Base-by-base conservation (phyloP, 2,113 vertebrate genomes). In the Semnopithecus entellus region DNA sequence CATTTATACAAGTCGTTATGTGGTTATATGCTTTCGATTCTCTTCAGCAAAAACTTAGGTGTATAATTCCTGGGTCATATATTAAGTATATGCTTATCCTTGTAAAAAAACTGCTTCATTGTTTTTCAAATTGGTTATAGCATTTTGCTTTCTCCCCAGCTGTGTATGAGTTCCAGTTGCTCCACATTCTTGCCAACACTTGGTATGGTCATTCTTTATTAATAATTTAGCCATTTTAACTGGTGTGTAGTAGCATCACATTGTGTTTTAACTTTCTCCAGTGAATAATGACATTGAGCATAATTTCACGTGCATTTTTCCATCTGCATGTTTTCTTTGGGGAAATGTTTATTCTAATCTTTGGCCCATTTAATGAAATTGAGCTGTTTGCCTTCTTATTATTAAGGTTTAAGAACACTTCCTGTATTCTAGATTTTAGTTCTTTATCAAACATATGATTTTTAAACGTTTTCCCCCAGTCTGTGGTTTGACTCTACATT, bases 281-380 rank as follows among this genome's bases (percentile, higher is more conserved):
- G 5, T 82, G 17, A 94, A 76, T 73, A 86, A 85, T 43, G 14
- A 89, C n/a, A 83, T 12, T 35, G 35, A 82, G 55, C 7, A 23
- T 79, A 25, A 86, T 94, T 76, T 91, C 83, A 48, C 55, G 20
- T 43, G 9, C 35, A 88, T 45, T 88, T 84, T 96, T 73, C 70
- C 45, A 73, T 30, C 10, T 57, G 20, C 17, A 57, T 75, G 23
- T 75, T 76, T 94, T 94, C 6, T 64, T 57, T 55, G 38, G 38
- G 3, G n/a, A 16, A 86, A 94, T 89, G 8, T 70, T 92, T 80
- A 93, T 81, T 86, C 23, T 94, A 91, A 32, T 75, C 35, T 88
- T 83, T n/a, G 91, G 10, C 10, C 55, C 12, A 83, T 38, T 88
- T 91, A 13, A 30, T 38, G 83, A 97, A 82, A 50, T 16, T 57